These are phyloP conservation scores for Sycobia sp. DNA, from an alignment of 1,140 invertebrate genomes.

Conservation along the genomic window DNA sequence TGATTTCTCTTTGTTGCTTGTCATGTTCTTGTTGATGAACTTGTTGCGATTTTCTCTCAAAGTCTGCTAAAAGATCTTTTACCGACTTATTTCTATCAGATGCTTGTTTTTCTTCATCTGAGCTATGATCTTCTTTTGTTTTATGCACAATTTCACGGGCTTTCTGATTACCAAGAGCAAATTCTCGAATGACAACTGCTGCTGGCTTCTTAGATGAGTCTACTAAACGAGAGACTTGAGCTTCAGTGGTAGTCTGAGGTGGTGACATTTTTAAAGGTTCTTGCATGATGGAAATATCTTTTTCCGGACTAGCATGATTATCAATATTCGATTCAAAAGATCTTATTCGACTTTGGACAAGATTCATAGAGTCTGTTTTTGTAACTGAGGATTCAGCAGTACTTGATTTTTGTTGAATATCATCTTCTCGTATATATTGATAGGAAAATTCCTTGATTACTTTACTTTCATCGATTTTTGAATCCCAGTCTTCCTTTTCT, in stretches of 20 bases:
- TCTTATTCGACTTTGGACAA: slow-evolving; percentile 63
- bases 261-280: slow-evolving; percentile 58
- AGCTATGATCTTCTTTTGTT: not conserved
- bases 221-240: slow-evolving; percentile 54
- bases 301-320: slow-evolving; percentile 39
- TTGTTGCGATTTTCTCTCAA: slow-evolving; percentile 61
- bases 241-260: slow-evolving; percentile 57
- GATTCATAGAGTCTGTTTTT: slow-evolving; percentile 49
- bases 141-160: not conserved
- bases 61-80: slow-evolving; percentile 63
- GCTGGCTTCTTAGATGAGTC: slow-evolving; percentile 44
- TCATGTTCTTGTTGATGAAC: slow-evolving; percentile 48
- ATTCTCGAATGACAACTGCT: slow-evolving; percentile 37
- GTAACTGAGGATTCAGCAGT: not conserved
- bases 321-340: slow-evolving; percentile 55
- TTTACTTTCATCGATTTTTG: slow-evolving; percentile 55
- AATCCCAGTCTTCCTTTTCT: slow-evolving; percentile 50
- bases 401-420: not conserved
- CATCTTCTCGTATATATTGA: slow-evolving; percentile 53
- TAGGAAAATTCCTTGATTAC: slow-evolving; percentile 61
- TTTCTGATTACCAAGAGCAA: slow-evolving; percentile 39
- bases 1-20: slow-evolving; percentile 44
- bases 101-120: slow-evolving; percentile 3
- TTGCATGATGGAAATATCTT: slow-evolving; percentile 53
- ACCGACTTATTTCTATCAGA: slow-evolving; percentile 59